phyloP scores from a whole-genome alignment of 2,888 invertebrate genomes.

The Osmoderma eremita region DNA sequence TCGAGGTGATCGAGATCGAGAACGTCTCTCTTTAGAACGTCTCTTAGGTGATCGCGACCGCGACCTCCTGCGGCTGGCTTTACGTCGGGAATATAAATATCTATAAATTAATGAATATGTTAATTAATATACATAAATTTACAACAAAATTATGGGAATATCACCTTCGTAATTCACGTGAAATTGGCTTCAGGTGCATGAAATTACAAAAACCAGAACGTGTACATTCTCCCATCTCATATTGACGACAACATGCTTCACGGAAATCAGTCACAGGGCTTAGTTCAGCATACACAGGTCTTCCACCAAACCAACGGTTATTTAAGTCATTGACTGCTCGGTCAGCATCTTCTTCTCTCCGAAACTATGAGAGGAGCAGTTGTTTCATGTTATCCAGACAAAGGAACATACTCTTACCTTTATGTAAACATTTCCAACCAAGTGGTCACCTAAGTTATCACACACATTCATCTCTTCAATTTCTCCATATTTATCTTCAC shows the following conservation, averaged over 20 bases:
- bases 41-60: constrained; percentile 70
- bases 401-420: constrained; percentile 71
- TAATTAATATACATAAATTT: neutral
- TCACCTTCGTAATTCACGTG: constrained; percentile 89
- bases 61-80: constrained; percentile 66
- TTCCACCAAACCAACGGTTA: constrained; percentile 98
- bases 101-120: constrained; percentile 58
- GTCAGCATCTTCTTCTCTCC: constrained; percentile 98
- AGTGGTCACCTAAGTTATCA: constrained; percentile 97
- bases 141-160: constrained; percentile 19
- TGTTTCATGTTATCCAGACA: neutral
- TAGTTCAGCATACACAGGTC: constrained; percentile 97
- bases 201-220: constrained; percentile 99
- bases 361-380: constrained; percentile 71
- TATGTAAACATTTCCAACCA: constrained; percentile 99
- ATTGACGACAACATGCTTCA: constrained; percentile 99
- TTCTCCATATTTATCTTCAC: constrained; percentile 99
- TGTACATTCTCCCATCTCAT: constrained; percentile 99
- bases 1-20: constrained; percentile 62
- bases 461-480: constrained; percentile 99
- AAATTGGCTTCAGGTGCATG: constrained; percentile 99
- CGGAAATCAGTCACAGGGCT: constrained; percentile 99
- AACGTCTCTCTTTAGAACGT: constrained; percentile 63
- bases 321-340: constrained; percentile 96
- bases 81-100: constrained; percentile 79